Base-by-base conservation (phyloP, 2,797 vertebrate species). In the Pseudochirops cupreus region DNA sequence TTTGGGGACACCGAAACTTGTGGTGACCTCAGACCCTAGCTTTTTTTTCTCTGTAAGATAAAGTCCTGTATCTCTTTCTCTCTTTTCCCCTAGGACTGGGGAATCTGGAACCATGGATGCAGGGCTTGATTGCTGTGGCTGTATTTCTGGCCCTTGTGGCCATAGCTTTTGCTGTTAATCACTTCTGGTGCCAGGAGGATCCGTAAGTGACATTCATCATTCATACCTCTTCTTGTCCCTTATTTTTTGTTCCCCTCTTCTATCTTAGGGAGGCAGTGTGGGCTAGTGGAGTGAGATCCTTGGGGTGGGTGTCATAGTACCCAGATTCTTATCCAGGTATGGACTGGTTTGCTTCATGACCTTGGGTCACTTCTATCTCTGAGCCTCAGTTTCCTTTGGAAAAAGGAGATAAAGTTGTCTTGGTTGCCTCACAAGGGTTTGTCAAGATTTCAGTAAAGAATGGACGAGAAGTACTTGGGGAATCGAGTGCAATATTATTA, bases 91-190 rank as follows among this genome's bases (percentile, higher is more conserved):
- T 94, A 98, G 98, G 90, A 62, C 33, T 11, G 56, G 95, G 98
- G 46, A 90, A 46, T 0, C 98, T 99, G 33, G 99, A 99, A 95
- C 97, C 99, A 97, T 99, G 99, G 99, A 98, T 99, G 97, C 99
- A 98, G 0, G 99, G 99, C n/a, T 94, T 99, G 94, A 99, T 99
- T 0, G 99, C 99, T 0, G 98, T 99, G 28, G 92, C 59, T 0
- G 98, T 97, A 12, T 99, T 99, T 98, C 98, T 99, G 93, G 98
- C 99, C 95, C 98, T 99, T 1, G 91, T 98, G 1, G 99, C 99
- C 11, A 94, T 99, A 0, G 95, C 62, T 57, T 97, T 99, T 59
- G 96, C 99, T 21, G 97, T 99, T 96, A 99, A 99, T 97, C 99
- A 98, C 96, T 98, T 98, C 92, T 99, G 99, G 99, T 99, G 98